Percentiles rank a stretch among this genome's conserved stretches.
phyloP scores from a whole-genome alignment of 2,113 vertebrate genomes.

The Kryptolebias marmoratus region DNA sequence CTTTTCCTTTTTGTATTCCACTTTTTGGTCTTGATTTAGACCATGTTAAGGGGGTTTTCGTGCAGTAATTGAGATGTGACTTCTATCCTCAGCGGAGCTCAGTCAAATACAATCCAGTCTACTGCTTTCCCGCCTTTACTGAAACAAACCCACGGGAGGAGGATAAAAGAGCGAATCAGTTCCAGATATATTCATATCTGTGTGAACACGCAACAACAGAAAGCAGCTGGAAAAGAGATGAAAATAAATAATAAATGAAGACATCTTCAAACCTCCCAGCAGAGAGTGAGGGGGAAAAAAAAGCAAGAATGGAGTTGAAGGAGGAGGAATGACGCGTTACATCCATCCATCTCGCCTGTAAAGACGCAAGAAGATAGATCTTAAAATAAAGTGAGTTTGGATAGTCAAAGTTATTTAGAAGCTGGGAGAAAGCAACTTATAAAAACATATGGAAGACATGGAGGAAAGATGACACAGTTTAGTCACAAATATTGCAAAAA shows the following conservation, averaged over 20 bases:
- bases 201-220: conserved; percentile 24
- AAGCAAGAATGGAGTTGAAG: conserved; percentile 34
- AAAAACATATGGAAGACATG: too few species aligned
- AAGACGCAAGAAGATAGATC: conserved; percentile 11
- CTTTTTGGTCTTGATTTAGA: conserved; percentile 12
- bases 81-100: conserved; percentile 23
- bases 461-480: too few species aligned
- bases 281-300: conserved; percentile 33
- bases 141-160: conserved; percentile 50
- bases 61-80: conserved; percentile 31
- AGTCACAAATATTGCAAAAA: too few species aligned
- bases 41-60: background rate
- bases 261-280: conserved; percentile 40
- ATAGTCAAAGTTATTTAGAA: conserved; percentile 21
- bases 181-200: conserved; percentile 15
- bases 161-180: conserved; percentile 30
- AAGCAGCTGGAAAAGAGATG: conserved; percentile 54
- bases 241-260: conserved; percentile 64
- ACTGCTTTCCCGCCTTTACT: conserved; percentile 22
- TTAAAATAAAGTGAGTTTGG: background rate
- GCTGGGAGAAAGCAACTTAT: conserved; percentile 6
- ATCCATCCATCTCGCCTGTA: conserved; percentile 29
- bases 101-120: conserved; percentile 25
- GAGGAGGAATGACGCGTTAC: conserved; percentile 22
- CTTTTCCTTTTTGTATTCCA: background rate